Percentiles rank a stretch among this genome's conserved stretches.
Evolutionary conservation across 2,888 invertebrate genomes (phyloP).

Genomic region (Eupithecia subumbrata): DNA sequence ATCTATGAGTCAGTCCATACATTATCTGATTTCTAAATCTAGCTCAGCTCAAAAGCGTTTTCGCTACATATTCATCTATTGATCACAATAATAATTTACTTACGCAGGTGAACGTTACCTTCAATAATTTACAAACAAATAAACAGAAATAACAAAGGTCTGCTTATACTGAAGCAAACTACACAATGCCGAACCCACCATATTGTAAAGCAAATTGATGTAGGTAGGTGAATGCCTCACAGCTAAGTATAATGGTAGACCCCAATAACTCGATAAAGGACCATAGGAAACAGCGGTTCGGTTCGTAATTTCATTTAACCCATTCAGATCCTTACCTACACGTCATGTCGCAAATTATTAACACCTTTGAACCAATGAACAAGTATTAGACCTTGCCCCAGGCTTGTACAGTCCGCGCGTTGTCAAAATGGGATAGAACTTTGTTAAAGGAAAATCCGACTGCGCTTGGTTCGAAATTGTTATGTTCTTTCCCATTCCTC

Average conservation of each 20-base stretch:
- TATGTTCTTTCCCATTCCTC: too few species aligned
- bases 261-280: slow-evolving; percentile 28
- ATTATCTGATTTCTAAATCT: neutral
- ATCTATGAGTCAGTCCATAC: neutral
- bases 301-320: slow-evolving; percentile 19
- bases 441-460: too few species aligned
- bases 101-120: neutral
- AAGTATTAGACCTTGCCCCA: neutral
- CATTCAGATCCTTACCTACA: slow-evolving; percentile 7
- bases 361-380: neutral
- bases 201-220: slow-evolving; percentile 23
- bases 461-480: too few species aligned
- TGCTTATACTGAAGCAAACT: slow-evolving; percentile 2
- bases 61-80: neutral
- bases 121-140: slow-evolving; percentile 2
- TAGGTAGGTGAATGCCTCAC: slow-evolving; percentile 6
- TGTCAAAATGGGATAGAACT: too few species aligned
- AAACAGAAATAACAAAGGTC: neutral
- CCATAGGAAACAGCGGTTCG: slow-evolving; percentile 21
- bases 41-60: neutral
- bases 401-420: too few species aligned
- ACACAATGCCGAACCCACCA: slow-evolving; percentile 11
- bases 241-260: slow-evolving; percentile 23
- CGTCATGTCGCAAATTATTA: neutral
- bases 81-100: neutral